phyloP scores from a whole-genome alignment of 2,113 vertebrate species.

The Aptenodytes patagonicus region DNA sequence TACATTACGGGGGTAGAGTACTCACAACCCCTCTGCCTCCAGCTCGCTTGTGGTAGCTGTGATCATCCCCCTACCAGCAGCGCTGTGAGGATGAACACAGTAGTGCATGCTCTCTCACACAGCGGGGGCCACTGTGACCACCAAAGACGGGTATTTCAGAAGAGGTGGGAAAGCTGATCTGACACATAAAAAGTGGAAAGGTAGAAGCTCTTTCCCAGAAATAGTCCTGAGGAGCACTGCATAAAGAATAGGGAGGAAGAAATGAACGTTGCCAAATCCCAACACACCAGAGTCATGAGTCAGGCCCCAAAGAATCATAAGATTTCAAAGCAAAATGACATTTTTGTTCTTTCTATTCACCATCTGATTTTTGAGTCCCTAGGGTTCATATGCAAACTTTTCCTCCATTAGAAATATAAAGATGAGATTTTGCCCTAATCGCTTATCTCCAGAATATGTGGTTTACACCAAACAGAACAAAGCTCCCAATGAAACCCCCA shows the following conservation, averaged over 20 bases:
- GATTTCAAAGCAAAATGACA: background rate
- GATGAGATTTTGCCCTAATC: background rate
- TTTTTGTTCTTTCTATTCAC: background rate
- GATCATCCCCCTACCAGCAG: background rate
- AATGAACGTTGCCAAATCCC: background rate
- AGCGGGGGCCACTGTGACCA: background rate
- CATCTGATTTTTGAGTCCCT: background rate
- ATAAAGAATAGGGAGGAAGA: background rate
- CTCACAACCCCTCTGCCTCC: background rate
- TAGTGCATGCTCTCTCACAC: background rate
- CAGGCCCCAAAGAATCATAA: background rate
- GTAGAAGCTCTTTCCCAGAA: background rate
- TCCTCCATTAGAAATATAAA: background rate
- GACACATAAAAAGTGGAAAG: background rate
- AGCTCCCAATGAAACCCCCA: background rate
- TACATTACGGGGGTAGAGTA: fast-evolving
- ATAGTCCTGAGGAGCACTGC: background rate
- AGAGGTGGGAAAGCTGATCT: background rate
- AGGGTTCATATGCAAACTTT: background rate
- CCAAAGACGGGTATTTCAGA: background rate
- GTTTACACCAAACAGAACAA: background rate
- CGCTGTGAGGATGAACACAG: background rate
- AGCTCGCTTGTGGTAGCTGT: background rate
- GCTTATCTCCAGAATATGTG: background rate
- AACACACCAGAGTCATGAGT: background rate